Conservation (phyloP, 1,140 invertebrate genomes). For the Lerema accius region DNA sequence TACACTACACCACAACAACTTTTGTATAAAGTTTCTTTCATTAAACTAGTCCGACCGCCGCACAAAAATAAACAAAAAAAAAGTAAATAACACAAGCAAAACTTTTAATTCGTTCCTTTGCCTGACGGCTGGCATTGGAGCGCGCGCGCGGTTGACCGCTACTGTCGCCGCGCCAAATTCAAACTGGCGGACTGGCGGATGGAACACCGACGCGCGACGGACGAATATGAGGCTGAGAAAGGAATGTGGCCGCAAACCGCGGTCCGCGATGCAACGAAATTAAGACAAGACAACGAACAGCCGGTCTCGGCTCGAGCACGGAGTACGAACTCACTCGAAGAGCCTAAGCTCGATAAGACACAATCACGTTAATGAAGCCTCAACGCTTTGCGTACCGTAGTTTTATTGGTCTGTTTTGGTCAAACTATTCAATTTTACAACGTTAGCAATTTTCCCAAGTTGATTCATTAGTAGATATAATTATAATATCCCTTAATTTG, state of each 20-base stretch:
- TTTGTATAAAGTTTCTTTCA: constrained; percentile 39
- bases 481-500: too few species aligned
- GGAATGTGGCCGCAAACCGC: constrained; percentile 40
- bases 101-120: constrained; percentile 56
- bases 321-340: neutral
- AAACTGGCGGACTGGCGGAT: constrained; percentile 47
- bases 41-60: constrained; percentile 44
- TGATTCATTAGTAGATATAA: constrained; percentile 22
- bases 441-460: constrained; percentile 43
- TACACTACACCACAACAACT: constrained; percentile 32
- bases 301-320: neutral
- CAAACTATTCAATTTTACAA: constrained; percentile 32
- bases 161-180: constrained; percentile 73
- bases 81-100: constrained; percentile 70
- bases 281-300: constrained; percentile 8
- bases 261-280: neutral
- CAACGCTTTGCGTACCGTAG: constrained; percentile 36
- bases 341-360: constrained; percentile 31
- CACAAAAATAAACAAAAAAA: constrained; percentile 65
- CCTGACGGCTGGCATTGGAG: constrained; percentile 54
- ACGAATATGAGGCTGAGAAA: constrained; percentile 25
- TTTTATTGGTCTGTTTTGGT: constrained; percentile 41
- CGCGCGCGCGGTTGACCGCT: constrained; percentile 61
- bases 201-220: constrained; percentile 34
- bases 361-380: constrained; percentile 40